Evolutionary conservation across 2,888 invertebrate genomes (phyloP), one percentile per base, ranked within the genome.

Genomic region (Tanaodytes sp.): DNA sequence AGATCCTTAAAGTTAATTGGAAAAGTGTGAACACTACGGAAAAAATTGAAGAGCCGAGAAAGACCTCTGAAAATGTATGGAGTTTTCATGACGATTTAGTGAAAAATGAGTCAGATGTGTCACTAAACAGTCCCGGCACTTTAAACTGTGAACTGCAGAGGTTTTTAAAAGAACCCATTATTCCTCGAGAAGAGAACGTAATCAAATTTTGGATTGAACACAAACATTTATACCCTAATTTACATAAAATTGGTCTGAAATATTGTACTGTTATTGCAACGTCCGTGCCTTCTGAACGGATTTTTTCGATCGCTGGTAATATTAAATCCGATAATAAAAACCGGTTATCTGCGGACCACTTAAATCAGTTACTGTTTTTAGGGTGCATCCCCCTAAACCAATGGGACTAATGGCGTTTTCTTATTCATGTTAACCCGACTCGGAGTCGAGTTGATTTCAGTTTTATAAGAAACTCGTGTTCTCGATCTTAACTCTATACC

Each of bases 51-150:
- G n/a, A n/a, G n/a, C n/a, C n/a, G n/a, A n/a, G n/a, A n/a, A n/a
- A n/a, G n/a, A n/a, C n/a, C n/a, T n/a, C n/a, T 20, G 11, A 36
- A 36, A 49, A 23, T 49, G 12, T 49, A n/a, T 49, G 49, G 36
- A 11, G 14, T 20, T 49, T 14, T 23, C 49, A 49, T 14, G 37
- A 36, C n/a, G 14, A 49, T 23, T 20, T 49, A 14, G 20, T 49
- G 2, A 36, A 49, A 36, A 49, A 33, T 18, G 5, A 4, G 4
- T n/a, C n/a, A n/a, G 19, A n/a, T 19, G 33, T 4, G n/a, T 6
- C 4, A 18, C 36, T 20, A 9, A 11, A 6, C 12, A 45, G 14
- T 23, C 8, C 8, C 23, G 30, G 30, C 16, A 16, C 12, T 14
- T 12, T 45, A 15, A 15, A 1, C 5, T 2, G 2, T 18, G 36